Evolutionary conservation across 2,797 vertebrate species (phyloP).

Genomic region (Ateles fusciceps): DNA sequence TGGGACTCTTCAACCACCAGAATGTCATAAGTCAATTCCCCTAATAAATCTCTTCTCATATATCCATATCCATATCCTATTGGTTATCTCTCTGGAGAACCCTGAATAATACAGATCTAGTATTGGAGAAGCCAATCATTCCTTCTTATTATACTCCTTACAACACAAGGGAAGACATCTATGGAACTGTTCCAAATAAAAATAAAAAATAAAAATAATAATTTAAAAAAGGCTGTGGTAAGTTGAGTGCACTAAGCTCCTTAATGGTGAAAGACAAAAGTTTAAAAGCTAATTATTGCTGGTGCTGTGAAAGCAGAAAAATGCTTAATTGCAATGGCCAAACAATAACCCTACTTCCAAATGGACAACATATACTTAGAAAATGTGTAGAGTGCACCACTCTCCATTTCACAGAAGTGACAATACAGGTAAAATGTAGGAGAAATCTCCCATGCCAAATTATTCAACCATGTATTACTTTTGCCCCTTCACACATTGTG

Average conservation of each 20-base stretch:
- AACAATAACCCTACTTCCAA: not conserved
- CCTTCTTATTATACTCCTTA: not conserved
- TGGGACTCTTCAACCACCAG: not conserved
- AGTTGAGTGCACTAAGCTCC: not conserved
- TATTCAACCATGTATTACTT: not conserved
- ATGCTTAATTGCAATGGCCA: not conserved
- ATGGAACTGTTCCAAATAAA: not conserved
- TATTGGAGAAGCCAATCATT: not conserved
- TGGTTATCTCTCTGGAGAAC: not conserved
- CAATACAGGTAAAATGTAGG: not conserved
- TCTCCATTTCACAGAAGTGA: not conserved
- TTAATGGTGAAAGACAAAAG: not conserved
- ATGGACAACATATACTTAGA: not conserved
- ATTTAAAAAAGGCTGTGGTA: not conserved
- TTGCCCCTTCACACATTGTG: not conserved
- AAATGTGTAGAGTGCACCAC: not conserved
- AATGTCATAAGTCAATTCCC: not conserved
- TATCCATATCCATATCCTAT: not conserved
- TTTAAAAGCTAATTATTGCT: not conserved
- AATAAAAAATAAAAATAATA: too few relatives aligned
- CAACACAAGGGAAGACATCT: not conserved
- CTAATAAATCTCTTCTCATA: not conserved
- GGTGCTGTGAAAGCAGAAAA: not conserved
- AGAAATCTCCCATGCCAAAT: not conserved
- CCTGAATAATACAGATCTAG: not conserved